Base-by-base conservation (phyloP, 1,140 invertebrate species). In the Eupristina koningsbergeri region DNA sequence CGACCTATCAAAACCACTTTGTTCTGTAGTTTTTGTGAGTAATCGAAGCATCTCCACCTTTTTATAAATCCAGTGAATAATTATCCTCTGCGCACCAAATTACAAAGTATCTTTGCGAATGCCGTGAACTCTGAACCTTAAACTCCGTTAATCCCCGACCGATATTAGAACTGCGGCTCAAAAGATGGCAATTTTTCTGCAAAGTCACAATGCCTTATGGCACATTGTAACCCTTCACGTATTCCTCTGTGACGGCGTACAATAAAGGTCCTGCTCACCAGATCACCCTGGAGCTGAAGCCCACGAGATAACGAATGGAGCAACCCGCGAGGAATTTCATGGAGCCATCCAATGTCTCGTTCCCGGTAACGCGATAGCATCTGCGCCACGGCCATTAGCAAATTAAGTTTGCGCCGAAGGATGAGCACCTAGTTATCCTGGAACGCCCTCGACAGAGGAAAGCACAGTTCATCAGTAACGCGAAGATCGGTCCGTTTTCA, bases 391-490 rank as follows among this genome's bases (percentile, higher is more conserved):
- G 77, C 69, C 29, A 82, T 82, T 82, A 64, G 71, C 29, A 64
- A 82, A 82, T 82, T 82, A 82, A 76, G 80, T 76, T 82, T 73
- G 80, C 73, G 45, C 73, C 34, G 61, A n/a, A 67, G 47, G 47
- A 50, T 50, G 47, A 8, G 47, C 58, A 39, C 75, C 80, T 81
- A 74, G 71, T 82, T 76, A 82, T 71, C 41, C 17, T 2, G 73
- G 2, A 29, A 11, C 31, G 22, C 69, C 1, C 63, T 31, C 63
- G 31, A 22, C 36, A 8, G 47, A 22, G 36, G n/a, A 5, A 6
- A n/a, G 26, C 3, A 41, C n/a, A 29, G 69, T 22, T 3, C 22
- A 47, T 26, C n/a, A 31, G 22, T 29, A 26, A 64, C 53, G 47
- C 0, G 34, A 11, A 29, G 26, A 34, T 3, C 0, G 5, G 22